phyloP scores from a whole-genome alignment of 2,888 invertebrate genomes.

The Serripes groenlandicus region DNA sequence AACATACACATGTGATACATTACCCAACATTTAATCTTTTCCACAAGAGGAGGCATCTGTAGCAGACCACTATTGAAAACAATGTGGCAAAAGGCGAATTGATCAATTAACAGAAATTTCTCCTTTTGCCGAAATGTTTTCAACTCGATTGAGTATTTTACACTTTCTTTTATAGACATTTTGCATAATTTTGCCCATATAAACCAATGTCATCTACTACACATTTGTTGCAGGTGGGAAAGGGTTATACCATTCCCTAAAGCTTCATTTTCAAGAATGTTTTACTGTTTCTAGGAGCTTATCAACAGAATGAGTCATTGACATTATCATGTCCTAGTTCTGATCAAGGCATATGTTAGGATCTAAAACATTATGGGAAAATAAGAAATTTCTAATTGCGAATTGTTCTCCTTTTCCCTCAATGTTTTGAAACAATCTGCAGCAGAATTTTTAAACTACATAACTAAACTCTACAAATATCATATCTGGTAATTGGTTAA shows the following conservation, averaged over 20 bases:
- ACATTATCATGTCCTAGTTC: no score
- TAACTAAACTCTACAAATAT: no score
- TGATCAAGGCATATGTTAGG: not conserved
- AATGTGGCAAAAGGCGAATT: not conserved
- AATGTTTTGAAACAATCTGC: not conserved
- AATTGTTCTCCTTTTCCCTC: not conserved
- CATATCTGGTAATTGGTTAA: no score
- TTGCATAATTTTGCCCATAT: not conserved
- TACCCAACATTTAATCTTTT: no score
- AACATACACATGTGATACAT: no score
- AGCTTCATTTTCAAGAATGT: no score
- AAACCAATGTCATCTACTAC: not conserved
- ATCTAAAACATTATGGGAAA: constrained; percentile 7
- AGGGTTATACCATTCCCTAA: no score
- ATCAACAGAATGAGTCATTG: no score
- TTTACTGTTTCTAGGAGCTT: no score
- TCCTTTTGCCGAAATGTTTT: not conserved
- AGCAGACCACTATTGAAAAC: not conserved
- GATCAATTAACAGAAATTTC: not conserved
- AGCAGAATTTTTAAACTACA: no score
- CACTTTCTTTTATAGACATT: not conserved
- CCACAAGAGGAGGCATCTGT: no score
- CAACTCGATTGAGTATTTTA: not conserved
- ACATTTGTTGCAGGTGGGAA: no score
- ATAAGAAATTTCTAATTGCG: not conserved